Conservation (phyloP, 1,140 invertebrate genomes). For the Orchesella cincta region DNA sequence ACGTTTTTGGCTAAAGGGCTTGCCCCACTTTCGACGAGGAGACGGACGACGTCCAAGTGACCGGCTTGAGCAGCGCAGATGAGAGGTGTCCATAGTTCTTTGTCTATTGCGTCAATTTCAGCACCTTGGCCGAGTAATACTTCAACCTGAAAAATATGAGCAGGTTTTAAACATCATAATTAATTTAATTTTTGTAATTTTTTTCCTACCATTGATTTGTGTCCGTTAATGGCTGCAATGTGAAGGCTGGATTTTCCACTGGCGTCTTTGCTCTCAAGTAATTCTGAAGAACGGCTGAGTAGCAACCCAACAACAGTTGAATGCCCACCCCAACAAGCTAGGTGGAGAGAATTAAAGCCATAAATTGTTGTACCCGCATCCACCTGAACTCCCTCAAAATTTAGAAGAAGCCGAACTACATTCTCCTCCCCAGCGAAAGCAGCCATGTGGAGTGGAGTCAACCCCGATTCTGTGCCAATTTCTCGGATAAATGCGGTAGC, state of each 20-base stretch:
- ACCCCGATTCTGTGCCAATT: slow-evolving; percentile 85
- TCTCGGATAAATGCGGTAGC: slow-evolving; percentile 68
- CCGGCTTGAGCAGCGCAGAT: slow-evolving; percentile 94
- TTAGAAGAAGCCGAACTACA: slow-evolving; percentile 88
- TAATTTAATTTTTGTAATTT: no score
- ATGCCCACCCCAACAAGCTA: slow-evolving; percentile 93
- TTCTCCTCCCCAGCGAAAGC: slow-evolving; percentile 96
- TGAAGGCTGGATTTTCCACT: slow-evolving; percentile 93
- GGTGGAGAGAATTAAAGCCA: slow-evolving; percentile 90
- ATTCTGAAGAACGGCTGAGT: slow-evolving; percentile 86
- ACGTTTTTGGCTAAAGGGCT: slow-evolving; percentile 88
- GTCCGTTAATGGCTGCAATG: slow-evolving; percentile 91
- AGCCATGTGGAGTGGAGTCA: slow-evolving; percentile 92
- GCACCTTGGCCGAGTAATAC: slow-evolving; percentile 93
- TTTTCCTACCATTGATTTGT: slow-evolving; percentile 98
- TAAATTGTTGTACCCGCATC: slow-evolving; percentile 88
- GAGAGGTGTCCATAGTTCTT: slow-evolving; percentile 93
- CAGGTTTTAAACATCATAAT: no score
- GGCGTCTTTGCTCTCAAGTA: slow-evolving; percentile 87
- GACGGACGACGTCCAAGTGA: slow-evolving; percentile 87
- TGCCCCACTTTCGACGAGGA: slow-evolving; percentile 91
- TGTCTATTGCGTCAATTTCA: slow-evolving; percentile 95
- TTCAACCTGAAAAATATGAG: no score
- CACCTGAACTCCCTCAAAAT: slow-evolving; percentile 93
- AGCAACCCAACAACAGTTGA: slow-evolving; percentile 90